Evolutionary conservation across 2,888 invertebrate genomes (phyloP).

Genomic region (Caenorhabditis parvicauda): DNA sequence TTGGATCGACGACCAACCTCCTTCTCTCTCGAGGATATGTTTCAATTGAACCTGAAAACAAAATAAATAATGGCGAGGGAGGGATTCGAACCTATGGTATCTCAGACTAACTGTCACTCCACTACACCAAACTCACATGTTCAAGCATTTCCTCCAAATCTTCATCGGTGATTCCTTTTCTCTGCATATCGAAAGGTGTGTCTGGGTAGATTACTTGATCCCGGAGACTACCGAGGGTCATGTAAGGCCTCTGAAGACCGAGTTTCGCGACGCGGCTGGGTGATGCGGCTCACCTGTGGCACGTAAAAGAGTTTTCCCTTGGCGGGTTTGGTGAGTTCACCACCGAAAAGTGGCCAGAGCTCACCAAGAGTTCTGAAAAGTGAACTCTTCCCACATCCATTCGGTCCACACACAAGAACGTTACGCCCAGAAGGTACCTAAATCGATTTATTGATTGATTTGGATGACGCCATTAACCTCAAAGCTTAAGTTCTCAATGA

Average conservation of each 20-base stretch:
- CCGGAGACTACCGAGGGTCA: constrained; percentile 87
- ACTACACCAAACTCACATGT: constrained; percentile 74
- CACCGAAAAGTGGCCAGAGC: constrained; percentile 67
- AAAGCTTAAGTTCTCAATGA: constrained; percentile 79
- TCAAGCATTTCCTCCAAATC: constrained; percentile 76
- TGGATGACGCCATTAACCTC: constrained; percentile 69
- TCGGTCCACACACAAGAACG: constrained; percentile 67
- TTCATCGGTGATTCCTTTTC: constrained; percentile 72
- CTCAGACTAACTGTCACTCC: too few species aligned
- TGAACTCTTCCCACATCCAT: constrained; percentile 68
- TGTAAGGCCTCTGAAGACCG: constrained; percentile 76
- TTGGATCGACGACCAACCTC: constrained; percentile 64
- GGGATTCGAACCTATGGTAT: too few species aligned
- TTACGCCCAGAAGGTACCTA: constrained; percentile 75
- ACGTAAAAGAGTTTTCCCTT: constrained; percentile 93
- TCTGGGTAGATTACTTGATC: constrained; percentile 93
- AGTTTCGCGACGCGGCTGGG: neutral
- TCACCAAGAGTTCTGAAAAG: constrained; percentile 67
- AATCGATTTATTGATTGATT: neutral
- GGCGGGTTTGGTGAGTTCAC: constrained; percentile 83
- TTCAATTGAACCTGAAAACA: constrained; percentile 33
- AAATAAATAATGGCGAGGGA: neutral
- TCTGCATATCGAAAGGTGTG: constrained; percentile 74
- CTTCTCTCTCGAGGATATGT: constrained; percentile 64
- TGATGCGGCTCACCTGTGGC: constrained; percentile 68